Conservation (phyloP, 1,140 invertebrate species). For the Pseudomyrmex flavicornis region DNA sequence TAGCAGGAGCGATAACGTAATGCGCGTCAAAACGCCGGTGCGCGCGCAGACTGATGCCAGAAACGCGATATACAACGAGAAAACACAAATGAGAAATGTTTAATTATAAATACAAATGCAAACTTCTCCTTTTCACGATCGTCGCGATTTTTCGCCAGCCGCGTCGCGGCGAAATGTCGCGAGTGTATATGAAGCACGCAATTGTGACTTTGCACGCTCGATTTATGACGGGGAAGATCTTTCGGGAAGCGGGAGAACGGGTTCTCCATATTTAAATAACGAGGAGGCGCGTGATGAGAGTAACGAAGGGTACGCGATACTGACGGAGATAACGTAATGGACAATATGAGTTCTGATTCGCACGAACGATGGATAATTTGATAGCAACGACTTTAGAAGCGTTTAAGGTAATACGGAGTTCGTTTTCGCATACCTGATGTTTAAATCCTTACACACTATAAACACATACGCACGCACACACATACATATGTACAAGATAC, state of each 20-base stretch:
- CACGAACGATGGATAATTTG: constrained; percentile 33
- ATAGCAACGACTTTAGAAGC: constrained; percentile 34
- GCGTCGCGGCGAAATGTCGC: not conserved
- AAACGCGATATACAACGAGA: not conserved
- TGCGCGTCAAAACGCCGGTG: not conserved
- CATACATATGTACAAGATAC: not conserved
- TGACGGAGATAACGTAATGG: constrained; percentile 46
- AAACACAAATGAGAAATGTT: constrained; percentile 13
- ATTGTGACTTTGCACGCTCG: constrained; percentile 16
- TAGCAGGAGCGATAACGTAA: constrained; percentile 18
- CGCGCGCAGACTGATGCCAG: constrained; percentile 11
- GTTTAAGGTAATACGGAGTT: constrained; percentile 57
- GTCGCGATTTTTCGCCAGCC: not conserved
- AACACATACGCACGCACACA: too few relatives aligned
- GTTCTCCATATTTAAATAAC: constrained; percentile 29
- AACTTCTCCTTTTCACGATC: constrained; percentile 1
- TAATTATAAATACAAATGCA: constrained; percentile 38
- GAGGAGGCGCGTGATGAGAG: not conserved
- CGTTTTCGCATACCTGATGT: constrained; percentile 49
- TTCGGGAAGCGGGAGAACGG: not conserved
- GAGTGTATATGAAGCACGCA: not conserved
- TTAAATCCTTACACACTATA: constrained; percentile 26
- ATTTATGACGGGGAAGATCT: not conserved
- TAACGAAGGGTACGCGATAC: constrained; percentile 36
- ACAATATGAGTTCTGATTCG: constrained; percentile 21